These are phyloP conservation scores for Microtus montanus DNA, from an alignment of 2,113 vertebrate genomes.

Conservation along the genomic window DNA sequence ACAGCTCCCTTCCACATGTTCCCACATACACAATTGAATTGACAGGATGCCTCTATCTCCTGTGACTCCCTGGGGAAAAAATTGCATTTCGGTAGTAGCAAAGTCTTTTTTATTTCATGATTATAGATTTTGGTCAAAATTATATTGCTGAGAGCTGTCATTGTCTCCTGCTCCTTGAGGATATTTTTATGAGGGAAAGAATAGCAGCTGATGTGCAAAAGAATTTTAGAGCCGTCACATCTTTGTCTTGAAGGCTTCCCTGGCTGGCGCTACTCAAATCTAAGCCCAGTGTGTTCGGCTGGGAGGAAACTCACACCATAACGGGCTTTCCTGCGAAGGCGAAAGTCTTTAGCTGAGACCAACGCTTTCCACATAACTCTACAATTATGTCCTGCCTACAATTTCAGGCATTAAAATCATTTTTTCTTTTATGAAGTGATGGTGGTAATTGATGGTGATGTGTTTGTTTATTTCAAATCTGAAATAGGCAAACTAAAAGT, in stretches of 20 bases:
- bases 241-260: background rate
- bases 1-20: background rate
- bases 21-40: background rate
- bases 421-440: background rate
- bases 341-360: background rate
- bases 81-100: background rate
- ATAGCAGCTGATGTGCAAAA: background rate
- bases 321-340: background rate
- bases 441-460: background rate
- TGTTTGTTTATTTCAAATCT: slow-evolving; percentile 19
- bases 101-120: background rate
- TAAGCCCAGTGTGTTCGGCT: background rate
- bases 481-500: background rate
- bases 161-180: background rate
- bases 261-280: background rate
- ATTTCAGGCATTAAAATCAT: background rate
- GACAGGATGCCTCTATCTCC: background rate
- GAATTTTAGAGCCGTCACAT: background rate
- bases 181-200: slow-evolving; percentile 3
- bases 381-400: background rate
- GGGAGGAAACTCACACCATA: background rate
- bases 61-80: background rate
- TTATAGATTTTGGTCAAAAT: slow-evolving; percentile 38
- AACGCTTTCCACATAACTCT: background rate
- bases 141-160: background rate